Evolutionary conservation across 2,797 vertebrate species (phyloP).

Genomic region (Decapterus maruadsi): DNA sequence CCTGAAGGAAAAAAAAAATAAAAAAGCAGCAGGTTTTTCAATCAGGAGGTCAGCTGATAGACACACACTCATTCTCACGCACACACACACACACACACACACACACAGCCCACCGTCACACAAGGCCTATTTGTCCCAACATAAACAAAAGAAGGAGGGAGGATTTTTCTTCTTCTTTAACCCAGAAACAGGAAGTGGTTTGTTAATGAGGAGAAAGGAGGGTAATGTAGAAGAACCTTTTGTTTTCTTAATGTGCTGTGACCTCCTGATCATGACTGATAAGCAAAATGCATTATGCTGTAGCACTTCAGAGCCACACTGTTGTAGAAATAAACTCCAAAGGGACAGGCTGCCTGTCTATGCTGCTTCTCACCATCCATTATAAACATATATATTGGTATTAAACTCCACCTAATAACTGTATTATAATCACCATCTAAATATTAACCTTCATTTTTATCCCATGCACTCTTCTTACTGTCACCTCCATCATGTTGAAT

Average conservation of each 20-base stretch:
- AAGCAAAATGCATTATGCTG: background rate
- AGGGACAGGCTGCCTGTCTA: no score
- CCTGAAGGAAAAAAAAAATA: slow-evolving; percentile 32
- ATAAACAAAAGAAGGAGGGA: background rate
- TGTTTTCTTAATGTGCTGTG: background rate
- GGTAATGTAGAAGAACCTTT: background rate
- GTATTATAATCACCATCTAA: no score
- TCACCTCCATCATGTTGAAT: no score
- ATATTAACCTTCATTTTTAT: no score
- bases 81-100: slow-evolving; percentile 12
- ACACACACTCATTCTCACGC: no score
- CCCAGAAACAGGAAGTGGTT: background rate
- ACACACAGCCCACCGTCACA: slow-evolving; percentile 2
- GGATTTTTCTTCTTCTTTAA: no score
- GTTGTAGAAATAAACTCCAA: no score
- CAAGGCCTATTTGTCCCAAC: slow-evolving; percentile 2
- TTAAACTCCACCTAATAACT: no score
- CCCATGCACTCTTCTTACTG: no score
- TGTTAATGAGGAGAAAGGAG: background rate
- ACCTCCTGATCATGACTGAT: background rate
- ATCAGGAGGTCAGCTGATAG: slow-evolving; percentile 27
- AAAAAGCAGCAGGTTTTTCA: slow-evolving; percentile 47
- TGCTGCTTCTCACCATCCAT: no score
- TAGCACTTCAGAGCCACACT: no score
- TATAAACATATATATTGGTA: no score